A percentile compares a stretch with the other conserved stretches of the same genome.
These are phyloP conservation scores for Sebastolobus altivelis DNA, from an alignment of 2,797 vertebrate species.

Conservation along the genomic window DNA sequence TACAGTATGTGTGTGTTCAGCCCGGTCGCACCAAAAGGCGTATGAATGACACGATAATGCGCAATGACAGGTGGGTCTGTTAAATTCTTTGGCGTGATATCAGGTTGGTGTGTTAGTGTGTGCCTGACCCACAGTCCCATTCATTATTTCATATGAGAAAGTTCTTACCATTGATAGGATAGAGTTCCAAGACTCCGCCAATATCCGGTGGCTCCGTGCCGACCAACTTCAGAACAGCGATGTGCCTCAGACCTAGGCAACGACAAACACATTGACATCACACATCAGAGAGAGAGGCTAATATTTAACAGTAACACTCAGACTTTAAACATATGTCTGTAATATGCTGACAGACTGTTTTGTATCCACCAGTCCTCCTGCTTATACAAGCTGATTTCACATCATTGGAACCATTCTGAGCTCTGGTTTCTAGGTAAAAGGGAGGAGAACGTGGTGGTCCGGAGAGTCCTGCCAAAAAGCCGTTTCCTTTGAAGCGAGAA, in stretches of 20 bases:
- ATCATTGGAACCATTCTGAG: conserved; percentile 42
- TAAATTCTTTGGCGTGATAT: too few species aligned
- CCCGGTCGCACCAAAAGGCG: too few species aligned
- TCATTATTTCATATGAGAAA: not conserved
- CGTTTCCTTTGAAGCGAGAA: conserved; percentile 58
- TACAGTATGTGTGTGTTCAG: too few species aligned
- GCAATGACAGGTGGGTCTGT: too few species aligned
- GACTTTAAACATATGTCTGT: not conserved
- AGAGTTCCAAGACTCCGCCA: conserved; percentile 95
- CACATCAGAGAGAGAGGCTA: conserved; percentile 25
- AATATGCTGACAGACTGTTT: conserved; percentile 25
- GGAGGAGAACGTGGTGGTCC: conserved; percentile 48
- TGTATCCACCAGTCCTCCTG: conserved; percentile 14
- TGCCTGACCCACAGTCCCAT: not conserved
- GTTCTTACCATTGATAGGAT: conserved; percentile 96
- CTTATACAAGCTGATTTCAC: conserved; percentile 17
- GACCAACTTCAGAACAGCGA: conserved; percentile 93
- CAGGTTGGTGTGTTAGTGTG: too few species aligned
- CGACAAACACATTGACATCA: conserved; percentile 1
- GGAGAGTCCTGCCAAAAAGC: conserved; percentile 55
- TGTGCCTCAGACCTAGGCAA: conserved; percentile 92
- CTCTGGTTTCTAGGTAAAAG: conserved; percentile 29
- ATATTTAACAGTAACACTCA: conserved; percentile 4
- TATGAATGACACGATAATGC: too few species aligned
- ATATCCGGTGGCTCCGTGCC: conserved; percentile 89